These are phyloP conservation scores for Patiria pectinifera DNA, from an alignment of 53 echinoderm and acorn worm species.

Conservation along the genomic window DNA sequence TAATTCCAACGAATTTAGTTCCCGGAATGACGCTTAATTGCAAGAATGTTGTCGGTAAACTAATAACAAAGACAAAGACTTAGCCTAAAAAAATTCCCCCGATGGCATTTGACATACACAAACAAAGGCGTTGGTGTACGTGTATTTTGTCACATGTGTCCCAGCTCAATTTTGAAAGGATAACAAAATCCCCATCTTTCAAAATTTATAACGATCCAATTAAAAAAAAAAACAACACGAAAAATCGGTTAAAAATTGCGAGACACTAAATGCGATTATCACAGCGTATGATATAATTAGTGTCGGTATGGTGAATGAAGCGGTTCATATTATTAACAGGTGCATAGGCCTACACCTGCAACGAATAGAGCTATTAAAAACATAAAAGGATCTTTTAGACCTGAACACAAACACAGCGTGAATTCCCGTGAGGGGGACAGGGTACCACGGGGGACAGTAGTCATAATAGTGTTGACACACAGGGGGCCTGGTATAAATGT, in stretches of 20 bases:
- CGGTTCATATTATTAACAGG: not conserved
- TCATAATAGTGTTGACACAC: not conserved
- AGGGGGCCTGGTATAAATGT: not conserved
- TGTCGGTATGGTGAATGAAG: not conserved
- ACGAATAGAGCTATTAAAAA: too few species aligned
- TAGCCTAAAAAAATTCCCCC: not conserved
- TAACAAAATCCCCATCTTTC: not conserved
- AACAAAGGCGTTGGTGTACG: not conserved
- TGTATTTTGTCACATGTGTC: too few species aligned
- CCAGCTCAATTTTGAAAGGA: too few species aligned
- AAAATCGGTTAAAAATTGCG: too few species aligned
- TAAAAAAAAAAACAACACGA: too few species aligned
- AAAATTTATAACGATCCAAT: not conserved
- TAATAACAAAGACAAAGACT: not conserved
- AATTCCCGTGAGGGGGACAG: not conserved
- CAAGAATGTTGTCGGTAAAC: not conserved
- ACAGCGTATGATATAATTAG: slow-evolving; percentile 7
- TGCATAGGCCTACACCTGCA: not conserved
- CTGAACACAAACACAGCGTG: slow-evolving; percentile 5
- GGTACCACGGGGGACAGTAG: not conserved
- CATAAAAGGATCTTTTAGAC: not conserved
- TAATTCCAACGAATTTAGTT: not conserved
- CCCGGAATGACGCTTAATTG: not conserved
- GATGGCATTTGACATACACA: not conserved
- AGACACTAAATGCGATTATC: not conserved